Evolutionary conservation across 2,797 vertebrate species (phyloP).

Genomic region (Enteromius trimaculatus): DNA sequence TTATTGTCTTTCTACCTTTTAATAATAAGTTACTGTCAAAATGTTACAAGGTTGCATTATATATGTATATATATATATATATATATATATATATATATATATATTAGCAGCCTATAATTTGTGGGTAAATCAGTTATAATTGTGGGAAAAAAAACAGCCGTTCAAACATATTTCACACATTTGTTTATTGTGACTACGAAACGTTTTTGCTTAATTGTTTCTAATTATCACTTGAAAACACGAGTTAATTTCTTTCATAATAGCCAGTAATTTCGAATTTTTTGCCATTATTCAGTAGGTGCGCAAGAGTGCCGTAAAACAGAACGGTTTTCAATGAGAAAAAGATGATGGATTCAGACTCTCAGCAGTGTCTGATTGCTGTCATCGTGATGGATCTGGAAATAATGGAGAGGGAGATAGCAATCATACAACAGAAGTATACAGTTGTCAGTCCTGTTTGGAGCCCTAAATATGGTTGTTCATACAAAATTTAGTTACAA

Average conservation of each 20-base stretch:
- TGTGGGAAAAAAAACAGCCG: neutral
- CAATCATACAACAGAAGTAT: slow-evolving; percentile 20
- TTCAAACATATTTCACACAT: slow-evolving; percentile 17
- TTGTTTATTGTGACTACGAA: slow-evolving; percentile 14
- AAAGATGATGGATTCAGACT: slow-evolving; percentile 43
- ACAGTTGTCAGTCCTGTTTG: slow-evolving; percentile 14
- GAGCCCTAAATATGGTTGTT: slow-evolving; percentile 5
- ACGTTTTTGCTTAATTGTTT: slow-evolving; percentile 16
- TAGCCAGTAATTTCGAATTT: slow-evolving; percentile 3
- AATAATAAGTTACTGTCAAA: slow-evolving; percentile 5
- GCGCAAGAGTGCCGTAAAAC: neutral
- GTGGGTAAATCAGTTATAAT: neutral
- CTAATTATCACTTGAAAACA: slow-evolving; percentile 40
- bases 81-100: neutral
- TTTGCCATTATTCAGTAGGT: slow-evolving; percentile 23
- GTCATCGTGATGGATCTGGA: slow-evolving; percentile 45
- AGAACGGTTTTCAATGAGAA: slow-evolving; percentile 2
- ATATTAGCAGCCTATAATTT: neutral
- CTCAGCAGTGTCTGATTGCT: slow-evolving; percentile 37
- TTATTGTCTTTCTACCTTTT: neutral
- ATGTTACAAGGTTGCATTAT: neutral
- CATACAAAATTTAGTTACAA: neutral
- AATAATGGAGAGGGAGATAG: slow-evolving; percentile 33
- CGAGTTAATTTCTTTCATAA: slow-evolving; percentile 30
- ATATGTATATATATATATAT: neutral